These are phyloP conservation scores for Drosophila nr. perissopoda DNA, from an alignment of 2,888 invertebrate genomes.

Conservation along the genomic window DNA sequence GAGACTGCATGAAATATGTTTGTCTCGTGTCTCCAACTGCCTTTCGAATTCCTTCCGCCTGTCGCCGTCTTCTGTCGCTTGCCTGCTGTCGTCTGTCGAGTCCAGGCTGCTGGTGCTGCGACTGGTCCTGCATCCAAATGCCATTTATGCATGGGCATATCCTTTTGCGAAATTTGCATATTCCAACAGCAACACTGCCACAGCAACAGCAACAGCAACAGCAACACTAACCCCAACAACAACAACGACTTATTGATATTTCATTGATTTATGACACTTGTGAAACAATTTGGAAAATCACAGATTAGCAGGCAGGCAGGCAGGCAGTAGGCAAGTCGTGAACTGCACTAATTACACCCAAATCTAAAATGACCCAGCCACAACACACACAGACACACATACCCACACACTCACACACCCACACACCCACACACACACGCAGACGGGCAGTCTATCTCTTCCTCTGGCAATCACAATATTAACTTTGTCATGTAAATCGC, in stretches of 20 bases:
- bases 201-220: conserved; percentile 19
- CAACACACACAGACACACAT: conserved; percentile 8
- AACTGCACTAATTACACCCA: conserved; percentile 74
- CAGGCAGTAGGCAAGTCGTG: conserved; percentile 25
- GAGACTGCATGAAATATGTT: conserved; percentile 83
- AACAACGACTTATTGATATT: conserved; percentile 83
- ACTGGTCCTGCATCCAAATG: conserved; percentile 33
- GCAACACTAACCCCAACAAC: conserved; percentile 29
- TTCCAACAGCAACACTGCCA: conserved; percentile 72
- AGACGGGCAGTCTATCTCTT: neutral
- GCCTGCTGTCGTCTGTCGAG: conserved; percentile 38
- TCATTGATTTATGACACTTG: conserved; percentile 85
- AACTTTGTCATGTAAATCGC: conserved; percentile 68
- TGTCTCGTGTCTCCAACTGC: conserved; percentile 67
- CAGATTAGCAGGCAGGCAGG: conserved; percentile 75
- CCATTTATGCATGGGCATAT: conserved; percentile 75
- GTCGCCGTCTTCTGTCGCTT: conserved; percentile 20
- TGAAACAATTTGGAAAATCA: conserved; percentile 84
- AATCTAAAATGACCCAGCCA: conserved; percentile 55
- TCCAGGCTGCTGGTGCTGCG: conserved; percentile 18
- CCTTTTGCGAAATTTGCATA: conserved; percentile 83
- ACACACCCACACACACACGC: neutral
- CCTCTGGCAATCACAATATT: conserved; percentile 12
- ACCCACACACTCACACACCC: neutral
- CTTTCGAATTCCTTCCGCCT: neutral